Evolutionary conservation across 2,888 invertebrate genomes (phyloP).

Genomic region (Parelbella ahira): DNA sequence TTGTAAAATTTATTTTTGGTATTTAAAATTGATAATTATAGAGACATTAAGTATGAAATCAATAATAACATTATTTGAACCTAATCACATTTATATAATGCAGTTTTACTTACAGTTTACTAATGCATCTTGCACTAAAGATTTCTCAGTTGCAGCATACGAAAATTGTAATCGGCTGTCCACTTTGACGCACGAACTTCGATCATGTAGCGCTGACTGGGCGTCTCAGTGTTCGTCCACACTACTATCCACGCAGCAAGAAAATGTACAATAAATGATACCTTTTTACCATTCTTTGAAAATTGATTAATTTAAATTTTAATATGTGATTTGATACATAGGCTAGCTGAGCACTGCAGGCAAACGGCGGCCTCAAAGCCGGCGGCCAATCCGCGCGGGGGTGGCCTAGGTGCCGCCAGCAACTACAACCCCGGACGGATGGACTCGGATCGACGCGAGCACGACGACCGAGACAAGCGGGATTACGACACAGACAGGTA

Average conservation of each 20-base stretch:
- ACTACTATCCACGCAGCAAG: conserved; percentile 11
- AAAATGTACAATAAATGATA: conserved; percentile 20
- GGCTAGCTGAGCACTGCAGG: conserved; percentile 70
- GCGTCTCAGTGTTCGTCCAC: not conserved
- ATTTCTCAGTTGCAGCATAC: conserved; percentile 23
- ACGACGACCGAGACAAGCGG: conserved; percentile 64
- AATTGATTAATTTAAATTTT: conserved; percentile 3
- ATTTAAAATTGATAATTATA: too few relatives aligned
- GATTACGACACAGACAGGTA: conserved; percentile 66
- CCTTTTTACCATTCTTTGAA: conserved; percentile 11
- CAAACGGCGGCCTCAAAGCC: conserved; percentile 37
- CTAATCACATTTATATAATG: too few relatives aligned
- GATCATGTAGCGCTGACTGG: conserved; percentile 17
- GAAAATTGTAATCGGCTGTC: conserved; percentile 14
- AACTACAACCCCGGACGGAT: conserved; percentile 50
- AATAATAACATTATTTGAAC: too few relatives aligned
- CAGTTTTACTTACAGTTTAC: too few relatives aligned
- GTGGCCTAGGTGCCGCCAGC: conserved; percentile 36
- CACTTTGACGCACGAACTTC: conserved; percentile 11
- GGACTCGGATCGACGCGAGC: conserved; percentile 63
- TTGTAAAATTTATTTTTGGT: too few relatives aligned
- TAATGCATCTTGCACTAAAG: too few relatives aligned
- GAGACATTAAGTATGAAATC: too few relatives aligned
- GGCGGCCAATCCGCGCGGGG: conserved; percentile 34
- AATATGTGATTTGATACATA: conserved; percentile 30